Conservation (phyloP, 2,888 invertebrate genomes). For the Mimas tiliae region DNA sequence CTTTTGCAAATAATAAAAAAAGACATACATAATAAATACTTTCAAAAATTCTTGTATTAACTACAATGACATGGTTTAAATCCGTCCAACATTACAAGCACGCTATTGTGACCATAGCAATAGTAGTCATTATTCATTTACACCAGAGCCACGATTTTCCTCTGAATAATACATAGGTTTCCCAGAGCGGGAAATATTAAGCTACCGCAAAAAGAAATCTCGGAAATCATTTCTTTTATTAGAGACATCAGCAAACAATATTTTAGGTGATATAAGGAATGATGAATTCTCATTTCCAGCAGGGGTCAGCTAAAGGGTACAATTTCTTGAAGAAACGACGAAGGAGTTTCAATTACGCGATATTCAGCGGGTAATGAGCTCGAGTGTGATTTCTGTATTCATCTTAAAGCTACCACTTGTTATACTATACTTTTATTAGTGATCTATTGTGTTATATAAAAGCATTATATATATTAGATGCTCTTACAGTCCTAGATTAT, state of each 20-base stretch:
- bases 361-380: conserved; percentile 67
- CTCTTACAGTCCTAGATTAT: no score
- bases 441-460: background rate
- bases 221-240: conserved; percentile 24
- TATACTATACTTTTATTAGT: conserved; percentile 18
- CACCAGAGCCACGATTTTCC: conserved; percentile 43
- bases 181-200: conserved; percentile 29
- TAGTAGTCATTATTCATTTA: conserved; percentile 45
- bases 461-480: no score
- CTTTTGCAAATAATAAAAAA: background rate
- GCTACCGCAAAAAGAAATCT: conserved; percentile 28
- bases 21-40: background rate
- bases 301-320: conserved; percentile 53
- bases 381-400: conserved; percentile 48
- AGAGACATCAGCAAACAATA: background rate
- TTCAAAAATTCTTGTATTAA: background rate
- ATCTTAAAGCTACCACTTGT: conserved; percentile 45
- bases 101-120: background rate
- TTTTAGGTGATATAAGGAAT: conserved; percentile 2
- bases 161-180: conserved; percentile 54
- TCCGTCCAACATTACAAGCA: background rate
- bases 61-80: background rate
- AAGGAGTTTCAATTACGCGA: conserved; percentile 65
- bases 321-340: conserved; percentile 57
- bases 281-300: conserved; percentile 39